Base-by-base conservation (phyloP, 2,113 vertebrate genomes). In the Eublepharis macularius region DNA sequence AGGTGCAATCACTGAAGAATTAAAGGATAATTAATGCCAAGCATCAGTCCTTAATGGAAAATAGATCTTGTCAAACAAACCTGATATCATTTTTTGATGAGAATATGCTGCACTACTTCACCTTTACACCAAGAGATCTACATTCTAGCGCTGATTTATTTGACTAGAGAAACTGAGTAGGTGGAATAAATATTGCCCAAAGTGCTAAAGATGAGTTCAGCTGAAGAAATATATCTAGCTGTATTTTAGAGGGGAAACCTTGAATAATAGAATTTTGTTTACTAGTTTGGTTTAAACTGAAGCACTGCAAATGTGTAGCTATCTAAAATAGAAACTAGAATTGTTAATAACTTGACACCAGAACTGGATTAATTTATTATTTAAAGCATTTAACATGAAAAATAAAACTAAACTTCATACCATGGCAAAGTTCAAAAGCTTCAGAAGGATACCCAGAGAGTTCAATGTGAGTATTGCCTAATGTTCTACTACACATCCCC, bases 371-470 rank as follows among this genome's bases (percentile, higher is more conserved):
- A 69, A 85, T 92, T 91, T 90, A 12, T 86, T 89, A 79, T 75
- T 88, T 68, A 82, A 79, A 91, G 34, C 11, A 86, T 51, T 93
- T 70, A 84, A 21, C 72, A 89, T 85, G 39, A 92, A 93, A 87
- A 83, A 26, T 21, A 51, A 24, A 32, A 0, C 76, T 41, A 77
- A 90, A 86, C 70, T 49, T 70, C 32, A 13, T 54, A 81, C 83
- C 76, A 14, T 76, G 60, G 57, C 34, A 17, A 72, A 19, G 65
- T 26, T 69, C 9, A 51, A 84, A 32, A 54, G 24, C 5, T 34
- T 10, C 32, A 65, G 0, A 75, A 47, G 32, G 39, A 49, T 45
- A 26, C 43, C 47, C 26, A 45, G 6, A 45, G 6, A 2, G 13
- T 39, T 47, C 14, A 26, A n/a, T n/a, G 26, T 19, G 43, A 68